Evolutionary conservation across 2,113 vertebrate genomes (phyloP), one percentile per base, ranked within the genome.

Genomic region (Lethenteron reissneri): DNA sequence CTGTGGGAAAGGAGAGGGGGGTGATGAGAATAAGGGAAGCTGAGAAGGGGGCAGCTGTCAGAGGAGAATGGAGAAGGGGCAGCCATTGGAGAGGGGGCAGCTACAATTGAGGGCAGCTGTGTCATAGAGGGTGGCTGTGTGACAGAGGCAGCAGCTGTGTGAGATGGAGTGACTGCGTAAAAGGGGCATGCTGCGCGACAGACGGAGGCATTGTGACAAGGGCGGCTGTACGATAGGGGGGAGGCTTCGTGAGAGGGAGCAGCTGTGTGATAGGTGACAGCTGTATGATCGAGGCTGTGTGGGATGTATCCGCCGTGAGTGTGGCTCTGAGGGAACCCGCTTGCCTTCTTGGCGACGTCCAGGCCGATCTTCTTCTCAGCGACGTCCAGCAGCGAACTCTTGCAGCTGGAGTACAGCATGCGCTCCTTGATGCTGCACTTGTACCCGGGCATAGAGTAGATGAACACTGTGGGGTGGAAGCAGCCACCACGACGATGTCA

Each of bases 361-460:
- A 72, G 56, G 4, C 58, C 58, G 6, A 72, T 11, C 17, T 58
- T 56, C 59, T 72, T 17, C 71, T 72, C 58, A 17, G 59, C 19
- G 2, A 13, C 19, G 9, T 11, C n/a, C 3, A 72, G 58, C 12
- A 72, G 59, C 11, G 71, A 41, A 25, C 58, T 59, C 11, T 72
- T 72, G 71, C 58, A 72, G 71, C 71, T 72, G 5, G 17, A 72
- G 12, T 72, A 69, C 2, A 72, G 58, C 19, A 69, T 71, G 2
- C 71, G 71, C 17, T 71, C 71, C 13, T 19, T 56, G n/a, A 71
- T 71, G 3, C 13, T 71, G 71, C 71, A 71, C 5, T 62, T 71
- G 19, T 19, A 57, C 11, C 71, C 71, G 4, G 71, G 71, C 71
- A 71, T 71, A 1, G 71, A 71, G 71, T 71, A 71, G 71, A 71